phyloP scores from a whole-genome alignment of 2,113 vertebrate species.

The Piprites chloris region DNA sequence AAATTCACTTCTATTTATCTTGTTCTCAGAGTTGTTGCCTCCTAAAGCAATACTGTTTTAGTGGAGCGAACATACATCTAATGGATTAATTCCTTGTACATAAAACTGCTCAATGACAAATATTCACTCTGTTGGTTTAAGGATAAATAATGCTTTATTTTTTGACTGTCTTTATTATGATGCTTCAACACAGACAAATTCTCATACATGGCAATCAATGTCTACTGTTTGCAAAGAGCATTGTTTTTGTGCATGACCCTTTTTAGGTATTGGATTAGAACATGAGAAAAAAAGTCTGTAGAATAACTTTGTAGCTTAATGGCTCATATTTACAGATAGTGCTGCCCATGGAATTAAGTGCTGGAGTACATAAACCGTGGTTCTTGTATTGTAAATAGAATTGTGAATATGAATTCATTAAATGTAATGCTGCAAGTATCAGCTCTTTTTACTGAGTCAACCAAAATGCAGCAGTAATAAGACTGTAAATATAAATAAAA shows the following conservation, averaged over 20 bases:
- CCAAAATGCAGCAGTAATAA: background rate
- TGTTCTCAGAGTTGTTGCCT: background rate
- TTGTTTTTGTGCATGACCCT: background rate
- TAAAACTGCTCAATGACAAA: background rate
- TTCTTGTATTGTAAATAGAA: background rate
- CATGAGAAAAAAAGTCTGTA: background rate
- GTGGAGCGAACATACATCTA: fast-evolving
- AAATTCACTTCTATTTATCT: background rate
- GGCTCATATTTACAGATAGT: background rate
- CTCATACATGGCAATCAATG: background rate
- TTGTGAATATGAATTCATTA: background rate
- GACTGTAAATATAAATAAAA: background rate
- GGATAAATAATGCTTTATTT: background rate
- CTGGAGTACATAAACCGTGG: background rate
- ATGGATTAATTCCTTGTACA: background rate
- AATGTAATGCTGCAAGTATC: background rate
- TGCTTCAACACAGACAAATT: background rate
- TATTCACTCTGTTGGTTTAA: background rate
- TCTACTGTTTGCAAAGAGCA: background rate
- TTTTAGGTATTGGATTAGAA: background rate
- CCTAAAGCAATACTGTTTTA: background rate
- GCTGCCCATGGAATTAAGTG: background rate
- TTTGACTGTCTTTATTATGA: background rate
- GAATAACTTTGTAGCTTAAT: background rate
- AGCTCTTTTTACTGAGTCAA: background rate